Evolutionary conservation across 2,797 vertebrate genomes (phyloP).

Genomic region (Neosilurus mollespiculum): DNA sequence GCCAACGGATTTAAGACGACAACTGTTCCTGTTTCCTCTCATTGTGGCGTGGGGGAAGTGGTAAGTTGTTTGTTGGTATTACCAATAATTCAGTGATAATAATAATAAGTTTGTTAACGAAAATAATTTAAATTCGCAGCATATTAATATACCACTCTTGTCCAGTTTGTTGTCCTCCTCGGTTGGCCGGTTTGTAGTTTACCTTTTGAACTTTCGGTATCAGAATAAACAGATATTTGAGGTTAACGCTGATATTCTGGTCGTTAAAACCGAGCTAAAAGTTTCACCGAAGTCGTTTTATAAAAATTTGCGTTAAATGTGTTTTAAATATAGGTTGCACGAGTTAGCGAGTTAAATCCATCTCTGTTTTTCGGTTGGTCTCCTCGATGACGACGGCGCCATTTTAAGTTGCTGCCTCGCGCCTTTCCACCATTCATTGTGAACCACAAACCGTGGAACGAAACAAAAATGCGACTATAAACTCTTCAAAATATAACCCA

Average conservation of each 20-base stretch:
- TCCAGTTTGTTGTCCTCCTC: not conserved
- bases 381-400: not conserved
- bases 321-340: not conserved
- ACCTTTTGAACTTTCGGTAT: not conserved
- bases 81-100: not conserved
- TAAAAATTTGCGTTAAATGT: not conserved
- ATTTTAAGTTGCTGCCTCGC: conserved; percentile 19
- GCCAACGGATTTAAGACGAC: conserved; percentile 19
- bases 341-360: rapidly evolving
- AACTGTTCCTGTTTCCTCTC: conserved; percentile 8
- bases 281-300: too few species aligned
- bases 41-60: conserved; percentile 24
- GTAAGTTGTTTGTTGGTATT: not conserved
- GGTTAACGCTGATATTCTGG: too few species aligned
- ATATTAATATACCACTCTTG: not conserved
- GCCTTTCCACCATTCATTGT: conserved; percentile 32
- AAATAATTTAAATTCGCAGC: too few species aligned
- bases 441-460: not conserved
- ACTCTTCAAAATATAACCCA: too few species aligned
- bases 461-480: not conserved
- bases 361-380: not conserved
- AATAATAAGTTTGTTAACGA: not conserved
- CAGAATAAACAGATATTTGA: not conserved
- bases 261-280: not conserved
- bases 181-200: not conserved